Evolutionary conservation across 53 echinoderm and acorn worm species (phyloP).

Genomic region (Temnopleurus reevesii): DNA sequence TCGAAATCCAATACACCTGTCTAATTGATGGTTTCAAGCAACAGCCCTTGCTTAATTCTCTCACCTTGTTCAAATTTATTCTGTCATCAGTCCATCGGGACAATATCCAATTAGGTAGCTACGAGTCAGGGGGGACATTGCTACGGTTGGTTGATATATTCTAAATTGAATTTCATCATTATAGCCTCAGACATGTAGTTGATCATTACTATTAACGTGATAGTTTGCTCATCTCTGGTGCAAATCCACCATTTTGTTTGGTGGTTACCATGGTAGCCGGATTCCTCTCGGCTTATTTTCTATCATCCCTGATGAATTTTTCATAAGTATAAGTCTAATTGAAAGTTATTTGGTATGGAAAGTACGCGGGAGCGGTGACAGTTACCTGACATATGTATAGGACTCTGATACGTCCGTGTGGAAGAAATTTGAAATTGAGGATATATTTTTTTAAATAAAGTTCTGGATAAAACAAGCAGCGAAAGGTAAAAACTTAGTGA

Average conservation of each 20-base stretch:
- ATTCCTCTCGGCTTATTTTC: background rate
- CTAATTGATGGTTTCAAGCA: no score
- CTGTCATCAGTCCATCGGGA: no score
- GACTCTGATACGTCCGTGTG: background rate
- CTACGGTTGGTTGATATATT: no score
- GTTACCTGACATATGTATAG: background rate
- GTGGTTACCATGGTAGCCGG: background rate
- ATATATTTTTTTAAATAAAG: background rate
- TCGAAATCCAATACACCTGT: no score
- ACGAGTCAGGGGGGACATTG: no score
- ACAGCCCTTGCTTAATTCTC: no score
- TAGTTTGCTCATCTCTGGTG: constrained; percentile 1
- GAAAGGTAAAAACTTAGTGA: background rate
- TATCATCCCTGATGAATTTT: constrained; percentile 26
- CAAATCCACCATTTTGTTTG: constrained; percentile 24
- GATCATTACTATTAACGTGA: background rate
- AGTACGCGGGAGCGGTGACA: background rate
- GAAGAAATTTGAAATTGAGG: background rate
- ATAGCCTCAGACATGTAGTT: background rate
- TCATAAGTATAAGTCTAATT: background rate
- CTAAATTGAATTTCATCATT: background rate
- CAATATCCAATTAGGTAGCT: no score
- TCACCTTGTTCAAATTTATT: no score
- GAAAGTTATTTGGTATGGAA: background rate
- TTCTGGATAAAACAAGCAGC: background rate